phyloP scores from a whole-genome alignment of 2,113 vertebrate species.

The Rhynchomys soricoides region DNA sequence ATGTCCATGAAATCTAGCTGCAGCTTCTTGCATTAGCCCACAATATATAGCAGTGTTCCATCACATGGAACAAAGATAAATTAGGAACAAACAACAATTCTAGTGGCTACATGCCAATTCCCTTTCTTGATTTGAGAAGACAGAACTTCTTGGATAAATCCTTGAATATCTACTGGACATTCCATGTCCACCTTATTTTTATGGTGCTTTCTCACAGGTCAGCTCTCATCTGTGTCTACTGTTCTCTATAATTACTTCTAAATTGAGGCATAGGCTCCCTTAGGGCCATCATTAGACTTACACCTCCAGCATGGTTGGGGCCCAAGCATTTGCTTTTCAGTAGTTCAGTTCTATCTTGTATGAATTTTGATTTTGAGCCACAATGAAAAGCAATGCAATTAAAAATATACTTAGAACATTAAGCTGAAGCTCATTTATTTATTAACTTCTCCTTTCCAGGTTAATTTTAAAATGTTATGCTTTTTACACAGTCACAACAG shows the following conservation, averaged over 20 bases:
- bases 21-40: neutral
- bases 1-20: neutral
- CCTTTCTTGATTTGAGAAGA: neutral
- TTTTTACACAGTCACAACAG: neutral
- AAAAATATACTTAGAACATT: neutral
- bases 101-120: too few relatives aligned
- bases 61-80: neutral
- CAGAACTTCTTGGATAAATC: neutral
- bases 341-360: neutral
- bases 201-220: too few relatives aligned
- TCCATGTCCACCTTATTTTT: neutral
- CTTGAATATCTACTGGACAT: neutral
- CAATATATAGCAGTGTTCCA: neutral
- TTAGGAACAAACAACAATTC: neutral
- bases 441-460: neutral
- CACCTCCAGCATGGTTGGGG: neutral
- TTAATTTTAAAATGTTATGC: neutral
- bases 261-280: neutral
- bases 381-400: neutral
- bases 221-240: neutral
- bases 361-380: neutral
- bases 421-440: neutral
- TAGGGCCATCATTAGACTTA: neutral
- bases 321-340: neutral
- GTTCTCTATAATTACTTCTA: neutral